Evolutionary conservation across 2,888 invertebrate species (phyloP).

Genomic region (Pseudococcus longispinus): DNA sequence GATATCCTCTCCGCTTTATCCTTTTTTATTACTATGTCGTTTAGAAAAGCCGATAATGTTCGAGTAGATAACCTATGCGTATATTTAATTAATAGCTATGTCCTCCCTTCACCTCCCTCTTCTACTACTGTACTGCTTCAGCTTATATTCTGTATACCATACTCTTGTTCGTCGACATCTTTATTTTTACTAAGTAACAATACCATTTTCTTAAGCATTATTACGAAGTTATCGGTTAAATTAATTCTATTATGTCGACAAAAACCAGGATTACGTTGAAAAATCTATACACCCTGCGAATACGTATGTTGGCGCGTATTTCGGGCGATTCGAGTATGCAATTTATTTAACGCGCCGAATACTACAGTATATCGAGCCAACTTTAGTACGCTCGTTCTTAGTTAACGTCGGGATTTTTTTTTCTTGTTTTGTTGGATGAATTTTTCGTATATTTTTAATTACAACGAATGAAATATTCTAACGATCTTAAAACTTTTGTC

Average conservation of each 20-base stretch:
- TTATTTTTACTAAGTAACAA: neutral
- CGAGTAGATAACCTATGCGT: constrained; percentile 31
- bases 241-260: neutral
- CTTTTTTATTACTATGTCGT: constrained; percentile 42
- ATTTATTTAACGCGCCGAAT: neutral
- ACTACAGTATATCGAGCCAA: neutral
- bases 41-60: constrained; percentile 43
- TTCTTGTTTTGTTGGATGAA: too few relatives aligned
- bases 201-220: neutral
- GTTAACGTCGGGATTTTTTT: too few relatives aligned
- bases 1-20: neutral
- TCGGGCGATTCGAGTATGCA: constrained; percentile 3
- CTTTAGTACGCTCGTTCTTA: too few relatives aligned
- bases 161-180: neutral
- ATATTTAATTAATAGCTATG: neutral
- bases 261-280: neutral
- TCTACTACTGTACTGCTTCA: neutral
- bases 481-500: too few relatives aligned
- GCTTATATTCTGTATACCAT: too few relatives aligned
- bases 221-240: neutral
- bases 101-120: neutral
- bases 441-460: too few relatives aligned
- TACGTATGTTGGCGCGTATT: neutral
- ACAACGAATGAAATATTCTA: too few relatives aligned
- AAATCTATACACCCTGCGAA: neutral